Conservation (phyloP, 2,888 invertebrate genomes). For the Xestia rhomboidea region DNA sequence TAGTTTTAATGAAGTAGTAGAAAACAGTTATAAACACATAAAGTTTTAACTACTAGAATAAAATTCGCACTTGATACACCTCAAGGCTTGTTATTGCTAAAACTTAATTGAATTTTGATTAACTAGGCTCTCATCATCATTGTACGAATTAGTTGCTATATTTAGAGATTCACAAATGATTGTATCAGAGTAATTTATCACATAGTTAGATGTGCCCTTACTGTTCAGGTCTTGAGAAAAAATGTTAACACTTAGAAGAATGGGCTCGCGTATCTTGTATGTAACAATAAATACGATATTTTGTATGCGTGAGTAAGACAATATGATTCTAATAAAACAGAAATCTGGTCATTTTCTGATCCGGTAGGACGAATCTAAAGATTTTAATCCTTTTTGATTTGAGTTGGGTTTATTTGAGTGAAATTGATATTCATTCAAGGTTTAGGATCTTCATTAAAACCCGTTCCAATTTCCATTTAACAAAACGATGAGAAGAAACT, state of each 20-base stretch:
- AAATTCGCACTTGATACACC: constrained; percentile 53
- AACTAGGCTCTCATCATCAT: constrained; percentile 2
- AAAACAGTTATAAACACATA: constrained; percentile 40
- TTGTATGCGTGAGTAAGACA: neutral
- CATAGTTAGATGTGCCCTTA: neutral
- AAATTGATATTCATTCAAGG: neutral
- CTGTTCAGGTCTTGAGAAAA: neutral
- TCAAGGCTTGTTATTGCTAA: constrained; percentile 44
- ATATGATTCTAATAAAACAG: neutral
- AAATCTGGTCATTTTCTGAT: neutral
- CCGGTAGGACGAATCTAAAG: neutral
- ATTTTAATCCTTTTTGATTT: neutral
- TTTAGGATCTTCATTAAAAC: neutral
- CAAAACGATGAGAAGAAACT: neutral
- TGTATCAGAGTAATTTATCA: neutral
- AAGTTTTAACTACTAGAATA: constrained; percentile 23
- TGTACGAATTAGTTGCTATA: constrained; percentile 4
- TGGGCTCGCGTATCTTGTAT: neutral
- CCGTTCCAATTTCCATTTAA: neutral
- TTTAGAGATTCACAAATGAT: neutral
- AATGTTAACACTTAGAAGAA: neutral
- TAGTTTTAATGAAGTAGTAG: constrained; percentile 22
- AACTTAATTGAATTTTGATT: constrained; percentile 47
- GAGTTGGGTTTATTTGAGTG: neutral
- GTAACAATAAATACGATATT: neutral